These are phyloP conservation scores for Gastracanthus pulcherrimus DNA, from an alignment of 2,888 invertebrate genomes.

Conservation along the genomic window DNA sequence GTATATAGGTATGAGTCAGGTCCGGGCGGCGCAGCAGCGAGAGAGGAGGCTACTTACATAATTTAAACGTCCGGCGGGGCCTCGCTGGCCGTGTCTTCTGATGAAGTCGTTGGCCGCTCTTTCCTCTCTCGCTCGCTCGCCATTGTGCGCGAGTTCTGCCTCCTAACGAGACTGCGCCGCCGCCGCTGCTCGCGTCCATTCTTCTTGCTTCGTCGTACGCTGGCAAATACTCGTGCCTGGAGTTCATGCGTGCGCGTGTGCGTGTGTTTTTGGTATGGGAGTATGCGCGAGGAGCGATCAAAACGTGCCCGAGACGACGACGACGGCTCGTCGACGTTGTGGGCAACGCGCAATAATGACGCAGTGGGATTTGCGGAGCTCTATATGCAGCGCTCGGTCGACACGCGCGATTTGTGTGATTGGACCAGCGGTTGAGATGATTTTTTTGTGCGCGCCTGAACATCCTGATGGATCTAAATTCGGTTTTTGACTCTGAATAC, in stretches of 20 bases:
- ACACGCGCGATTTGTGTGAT: too few species aligned
- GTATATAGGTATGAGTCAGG: not conserved
- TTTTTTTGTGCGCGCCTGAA: too few species aligned
- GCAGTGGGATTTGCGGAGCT: constrained; percentile 17
- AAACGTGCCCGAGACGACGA: too few species aligned
- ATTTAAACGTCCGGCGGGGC: constrained; percentile 66
- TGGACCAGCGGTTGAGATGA: too few species aligned
- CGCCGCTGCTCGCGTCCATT: not conserved
- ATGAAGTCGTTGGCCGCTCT: constrained; percentile 60
- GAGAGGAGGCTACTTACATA: constrained; percentile 66
- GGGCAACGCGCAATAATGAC: not conserved
- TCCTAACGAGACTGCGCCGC: constrained; percentile 18
- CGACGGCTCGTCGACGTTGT: too few species aligned
- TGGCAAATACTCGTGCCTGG: not conserved
- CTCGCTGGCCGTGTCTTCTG: constrained; percentile 59
- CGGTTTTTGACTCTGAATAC: too few species aligned
- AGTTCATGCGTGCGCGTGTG: not conserved
- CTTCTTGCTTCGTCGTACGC: not conserved
- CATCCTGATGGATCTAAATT: too few species aligned
- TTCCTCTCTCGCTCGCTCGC: constrained; percentile 48
- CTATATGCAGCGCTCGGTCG: not conserved
- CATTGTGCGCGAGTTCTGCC: constrained; percentile 41
- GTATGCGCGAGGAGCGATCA: not conserved
- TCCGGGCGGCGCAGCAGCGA: constrained; percentile 16
- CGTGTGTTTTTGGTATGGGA: not conserved